These are phyloP conservation scores for Philaenus spumarius DNA, from an alignment of 1,140 invertebrate genomes.

Conservation along the genomic window DNA sequence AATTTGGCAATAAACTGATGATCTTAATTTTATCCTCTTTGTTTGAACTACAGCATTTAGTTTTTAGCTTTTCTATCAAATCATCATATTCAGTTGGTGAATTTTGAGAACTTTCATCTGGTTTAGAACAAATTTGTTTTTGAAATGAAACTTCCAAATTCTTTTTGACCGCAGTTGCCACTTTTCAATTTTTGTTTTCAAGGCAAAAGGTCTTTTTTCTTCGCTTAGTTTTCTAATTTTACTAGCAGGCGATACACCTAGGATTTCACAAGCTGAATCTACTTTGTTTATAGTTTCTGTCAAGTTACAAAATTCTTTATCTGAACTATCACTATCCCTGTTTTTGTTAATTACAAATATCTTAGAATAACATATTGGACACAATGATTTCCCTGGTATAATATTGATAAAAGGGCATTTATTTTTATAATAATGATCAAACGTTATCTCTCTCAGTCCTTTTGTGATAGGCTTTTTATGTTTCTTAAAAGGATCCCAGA, in stretches of 20 bases:
- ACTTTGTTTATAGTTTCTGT: conserved; percentile 7
- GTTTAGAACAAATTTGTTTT: too few species aligned
- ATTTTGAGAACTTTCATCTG: too few species aligned
- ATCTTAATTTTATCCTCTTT: conserved; percentile 20
- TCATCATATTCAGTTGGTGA: conserved; percentile 12
- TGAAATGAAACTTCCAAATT: conserved; percentile 2
- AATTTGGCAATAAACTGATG: conserved; percentile 17
- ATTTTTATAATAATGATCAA: background rate
- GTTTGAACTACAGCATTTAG: conserved; percentile 10
- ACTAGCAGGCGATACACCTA: conserved; percentile 9
- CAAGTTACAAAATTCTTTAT: conserved; percentile 5
- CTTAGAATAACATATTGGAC: conserved; percentile 12
- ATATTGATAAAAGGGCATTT: conserved; percentile 1
- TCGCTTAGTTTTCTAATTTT: conserved; percentile 12
- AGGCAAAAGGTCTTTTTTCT: conserved; percentile 4
- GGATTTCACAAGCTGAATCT: conserved; percentile 2
- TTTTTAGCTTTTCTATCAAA: conserved; percentile 9
- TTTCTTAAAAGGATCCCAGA: conserved; percentile 1
- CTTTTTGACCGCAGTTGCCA: conserved; percentile 3
- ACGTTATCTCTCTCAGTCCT: conserved; percentile 8
- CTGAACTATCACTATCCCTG: background rate
- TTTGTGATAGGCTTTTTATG: conserved; percentile 12
- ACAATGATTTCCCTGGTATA: conserved; percentile 16
- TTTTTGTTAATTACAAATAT: too few species aligned
- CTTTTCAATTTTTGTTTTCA: conserved; percentile 9